phyloP scores from a whole-genome alignment of 2,888 invertebrate species.

The Lamellibrachia columna region DNA sequence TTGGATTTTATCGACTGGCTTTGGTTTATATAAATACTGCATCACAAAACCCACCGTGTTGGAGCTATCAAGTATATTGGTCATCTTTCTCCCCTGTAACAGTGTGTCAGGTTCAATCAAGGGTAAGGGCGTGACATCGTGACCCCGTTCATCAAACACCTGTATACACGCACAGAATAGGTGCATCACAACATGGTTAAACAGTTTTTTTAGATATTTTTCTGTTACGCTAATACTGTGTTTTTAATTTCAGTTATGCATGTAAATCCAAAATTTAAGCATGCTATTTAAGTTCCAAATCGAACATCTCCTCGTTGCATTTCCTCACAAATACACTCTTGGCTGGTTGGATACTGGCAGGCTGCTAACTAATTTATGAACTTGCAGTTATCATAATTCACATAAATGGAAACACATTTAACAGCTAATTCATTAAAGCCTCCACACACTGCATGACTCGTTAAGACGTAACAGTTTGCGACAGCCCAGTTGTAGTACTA shows the following conservation, averaged over 20 bases:
- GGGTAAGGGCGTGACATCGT: conserved; percentile 63
- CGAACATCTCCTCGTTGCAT: neutral
- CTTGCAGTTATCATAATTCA: too few relatives aligned
- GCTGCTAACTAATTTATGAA: too few relatives aligned
- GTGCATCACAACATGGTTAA: neutral
- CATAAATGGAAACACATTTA: too few relatives aligned
- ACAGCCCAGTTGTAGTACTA: too few relatives aligned
- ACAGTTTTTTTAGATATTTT: neutral
- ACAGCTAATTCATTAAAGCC: too few relatives aligned
- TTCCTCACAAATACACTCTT: neutral
- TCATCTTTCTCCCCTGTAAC: conserved; percentile 55
- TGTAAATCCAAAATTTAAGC: too few relatives aligned
- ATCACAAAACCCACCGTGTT: neutral
- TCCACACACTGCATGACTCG: too few relatives aligned
- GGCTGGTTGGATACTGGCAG: neutral
- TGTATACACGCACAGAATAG: conserved; percentile 34
- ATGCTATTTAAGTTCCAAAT: too few relatives aligned
- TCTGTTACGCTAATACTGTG: too few relatives aligned
- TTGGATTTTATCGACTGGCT: too few relatives aligned
- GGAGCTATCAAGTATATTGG: conserved; percentile 50
- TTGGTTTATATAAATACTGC: neutral
- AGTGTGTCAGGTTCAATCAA: conserved; percentile 54
- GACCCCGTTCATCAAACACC: conserved; percentile 61
- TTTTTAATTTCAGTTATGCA: too few relatives aligned
- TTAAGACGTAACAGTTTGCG: too few relatives aligned